Evolutionary conservation across 2,113 vertebrate genomes (phyloP), one percentile per base, ranked within the genome.

Genomic region (Apistogramma diplotaenia): DNA sequence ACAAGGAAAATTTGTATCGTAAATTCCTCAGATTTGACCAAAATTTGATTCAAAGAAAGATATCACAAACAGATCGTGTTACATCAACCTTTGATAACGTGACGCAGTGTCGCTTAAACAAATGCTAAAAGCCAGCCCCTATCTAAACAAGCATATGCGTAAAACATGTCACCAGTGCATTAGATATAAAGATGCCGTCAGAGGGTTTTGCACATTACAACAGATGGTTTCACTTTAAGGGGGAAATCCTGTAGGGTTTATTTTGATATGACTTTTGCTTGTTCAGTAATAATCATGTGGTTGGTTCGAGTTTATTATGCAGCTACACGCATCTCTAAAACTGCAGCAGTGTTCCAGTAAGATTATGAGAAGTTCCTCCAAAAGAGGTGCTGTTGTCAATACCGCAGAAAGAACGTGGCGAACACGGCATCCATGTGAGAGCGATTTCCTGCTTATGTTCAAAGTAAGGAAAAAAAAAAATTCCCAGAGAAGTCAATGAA

Each of bases 141-240:
- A 74, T 77, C 56, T 40, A 65, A 59, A 31, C 3, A 23, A 79
- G 49, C n/a, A 58, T 59, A 21, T 70, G 21, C 2, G 12, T 79
- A 80, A 85, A 85, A 85, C 58, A 72, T 90, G 76, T 89, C 80
- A 84, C 76, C 21, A 80, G 86, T 81, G 73, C 46, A 49, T 56
- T 76, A 43, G 25, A 77, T 37, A 33, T 40, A 58, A 58, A 29
- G 60, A 84, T 78, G 84, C 78, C 79, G 55, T 81, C 59, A 77
- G 75, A 88, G 73, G 62, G 18, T 79, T 13, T 37, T 37, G 76
- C 35, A 54, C 78, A 86, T 85, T 88, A 79, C 76, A 87, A 81
- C 90, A 93, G 65, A 88, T 92, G 93, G 79, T 88, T 91, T 90
- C 74, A 89, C 81, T 91, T 91, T 90, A 79, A 80, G 54, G 79